Evolutionary conservation across 1,140 invertebrate genomes (phyloP).

Genomic region (Acyrthosiphon pisum): DNA sequence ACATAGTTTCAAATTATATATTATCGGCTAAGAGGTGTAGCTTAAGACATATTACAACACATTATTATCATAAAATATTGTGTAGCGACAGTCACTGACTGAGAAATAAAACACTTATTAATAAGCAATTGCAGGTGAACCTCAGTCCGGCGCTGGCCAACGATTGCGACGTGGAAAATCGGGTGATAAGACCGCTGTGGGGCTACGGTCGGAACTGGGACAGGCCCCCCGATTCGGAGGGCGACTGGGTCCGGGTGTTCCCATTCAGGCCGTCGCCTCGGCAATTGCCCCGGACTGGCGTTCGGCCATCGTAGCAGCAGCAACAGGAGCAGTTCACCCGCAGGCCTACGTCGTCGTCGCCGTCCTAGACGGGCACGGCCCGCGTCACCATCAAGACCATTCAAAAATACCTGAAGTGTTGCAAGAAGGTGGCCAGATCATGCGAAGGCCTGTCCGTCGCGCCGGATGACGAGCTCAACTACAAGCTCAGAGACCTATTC

Average conservation of each 20-base stretch:
- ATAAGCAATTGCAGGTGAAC: slow-evolving; percentile 82
- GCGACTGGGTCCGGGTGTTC: slow-evolving; percentile 71
- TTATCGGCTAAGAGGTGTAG: neutral
- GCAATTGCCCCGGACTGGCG: neutral
- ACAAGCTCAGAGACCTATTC: slow-evolving; percentile 57
- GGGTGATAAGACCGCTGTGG: slow-evolving; percentile 84
- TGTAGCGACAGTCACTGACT: no score
- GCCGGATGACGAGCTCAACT: slow-evolving; percentile 58
- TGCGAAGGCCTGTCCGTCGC: slow-evolving; percentile 31
- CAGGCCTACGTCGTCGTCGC: neutral
- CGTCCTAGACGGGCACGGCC: slow-evolving; percentile 34
- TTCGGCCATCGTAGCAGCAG: neutral
- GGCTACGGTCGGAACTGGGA: slow-evolving; percentile 72
- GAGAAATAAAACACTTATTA: slow-evolving; percentile 41
- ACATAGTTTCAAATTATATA: no score
- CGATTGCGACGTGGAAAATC: slow-evolving; percentile 80
- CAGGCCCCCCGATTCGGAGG: slow-evolving; percentile 66
- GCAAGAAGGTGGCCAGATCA: slow-evolving; percentile 43
- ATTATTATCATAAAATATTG: no score
- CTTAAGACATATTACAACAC: neutral
- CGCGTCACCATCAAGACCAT: slow-evolving; percentile 57
- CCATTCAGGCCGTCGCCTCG: slow-evolving; percentile 62
- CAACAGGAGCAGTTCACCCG: neutral
- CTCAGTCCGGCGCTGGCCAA: slow-evolving; percentile 80
- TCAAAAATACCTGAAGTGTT: slow-evolving; percentile 39